phyloP scores from a whole-genome alignment of 2,888 invertebrate genomes.

The Thera britannica region DNA sequence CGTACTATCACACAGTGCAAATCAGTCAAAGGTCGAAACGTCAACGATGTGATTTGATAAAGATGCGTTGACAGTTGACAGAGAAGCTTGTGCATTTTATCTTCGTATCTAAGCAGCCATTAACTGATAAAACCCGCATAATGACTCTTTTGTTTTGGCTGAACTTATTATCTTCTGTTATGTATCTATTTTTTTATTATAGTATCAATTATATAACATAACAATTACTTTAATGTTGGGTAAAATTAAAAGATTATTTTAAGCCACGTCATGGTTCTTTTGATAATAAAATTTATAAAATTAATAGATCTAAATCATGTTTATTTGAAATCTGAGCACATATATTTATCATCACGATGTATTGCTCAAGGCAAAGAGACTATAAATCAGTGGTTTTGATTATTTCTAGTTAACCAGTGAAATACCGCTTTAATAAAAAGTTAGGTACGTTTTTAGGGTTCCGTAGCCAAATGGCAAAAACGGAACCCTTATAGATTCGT shows the following conservation, averaged over 20 bases:
- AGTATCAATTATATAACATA: not conserved
- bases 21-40: constrained; percentile 74
- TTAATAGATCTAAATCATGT: constrained; percentile 1
- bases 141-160: constrained; percentile 24
- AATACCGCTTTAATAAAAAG: not conserved
- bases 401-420: constrained; percentile 8
- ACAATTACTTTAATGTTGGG: not conserved
- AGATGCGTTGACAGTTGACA: constrained; percentile 64
- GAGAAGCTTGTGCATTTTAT: constrained; percentile 52
- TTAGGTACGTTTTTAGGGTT: not conserved
- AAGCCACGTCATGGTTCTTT: not conserved
- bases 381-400: constrained; percentile 18
- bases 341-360: constrained; percentile 6
- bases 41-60: constrained; percentile 62
- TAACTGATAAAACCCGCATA: constrained; percentile 9
- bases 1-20: constrained; percentile 63
- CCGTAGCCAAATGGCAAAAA: no score
- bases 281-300: not conserved
- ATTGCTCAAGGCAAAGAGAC: constrained; percentile 5
- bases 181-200: constrained; percentile 6
- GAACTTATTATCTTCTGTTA: constrained; percentile 18
- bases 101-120: constrained; percentile 56
- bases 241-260: not conserved
- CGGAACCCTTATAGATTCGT: no score
- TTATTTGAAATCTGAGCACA: constrained; percentile 2